Evolutionary conservation across 2,888 invertebrate genomes (phyloP), one percentile per base, ranked within the genome.

Genomic region (Erebia epiphron): DNA sequence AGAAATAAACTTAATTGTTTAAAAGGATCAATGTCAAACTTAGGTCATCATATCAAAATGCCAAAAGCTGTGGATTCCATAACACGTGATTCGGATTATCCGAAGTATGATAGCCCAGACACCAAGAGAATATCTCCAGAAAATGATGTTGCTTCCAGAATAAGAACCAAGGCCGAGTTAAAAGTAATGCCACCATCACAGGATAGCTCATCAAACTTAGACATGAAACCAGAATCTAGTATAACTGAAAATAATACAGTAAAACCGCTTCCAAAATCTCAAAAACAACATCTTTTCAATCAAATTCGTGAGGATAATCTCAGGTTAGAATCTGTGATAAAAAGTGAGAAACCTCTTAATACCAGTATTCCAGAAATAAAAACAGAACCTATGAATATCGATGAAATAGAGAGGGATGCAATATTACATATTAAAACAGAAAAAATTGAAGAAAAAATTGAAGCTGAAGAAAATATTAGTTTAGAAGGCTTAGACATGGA

Each of bases 131-230:
- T 87, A 79, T 88, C 90, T 54, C 89, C 91, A 26, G 93, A 93
- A 84, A 89, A 86, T 71, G 94, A 94, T 75, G 91, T 96, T 61
- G 95, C 96, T 54, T 95, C 97, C 13, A 94, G 97, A 81, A 97
- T 98, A 80, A 94, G 97, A 76, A 98, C 98, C 4, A 98, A 98
- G 90, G 98, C 97, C 1, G 98, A 98, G 88, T 89, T 97, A 56
- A 98, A 98, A 87, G 94, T 88, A 50, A 88, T 91, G 88, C 92
- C 90, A 43, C 89, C 91, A n/a, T 87, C 90, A 57, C 87, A 89
- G 79, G 90, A 91, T 70, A 82, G 73, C 73, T 75, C 80, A 56
- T 26, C 80, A 21, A 88, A 86, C 80, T 43, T 78, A 49, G 87
- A 87, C 46, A 72, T 73, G 16, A 87, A 84, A 73, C 77, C 77